These are phyloP conservation scores for Lasioglossum morio DNA, from an alignment of 2,888 invertebrate species.

Conservation along the genomic window DNA sequence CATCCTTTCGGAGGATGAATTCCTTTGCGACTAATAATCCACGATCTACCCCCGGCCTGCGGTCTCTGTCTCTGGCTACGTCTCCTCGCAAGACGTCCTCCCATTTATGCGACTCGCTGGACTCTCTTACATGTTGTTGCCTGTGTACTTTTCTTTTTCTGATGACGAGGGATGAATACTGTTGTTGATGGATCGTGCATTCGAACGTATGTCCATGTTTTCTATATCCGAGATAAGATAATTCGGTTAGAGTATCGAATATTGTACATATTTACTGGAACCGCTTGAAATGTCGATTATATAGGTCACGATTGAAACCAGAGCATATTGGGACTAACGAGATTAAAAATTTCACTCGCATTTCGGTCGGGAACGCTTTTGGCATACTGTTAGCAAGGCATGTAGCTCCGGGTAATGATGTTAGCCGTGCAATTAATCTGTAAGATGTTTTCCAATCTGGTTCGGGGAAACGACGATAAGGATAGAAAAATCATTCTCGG, in stretches of 20 bases:
- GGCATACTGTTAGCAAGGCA: neutral
- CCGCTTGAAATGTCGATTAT: neutral
- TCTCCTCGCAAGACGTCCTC: neutral
- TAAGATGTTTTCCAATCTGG: neutral
- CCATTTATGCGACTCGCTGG: neutral
- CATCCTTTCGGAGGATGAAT: conserved; percentile 23
- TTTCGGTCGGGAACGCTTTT: neutral
- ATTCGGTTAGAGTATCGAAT: neutral
- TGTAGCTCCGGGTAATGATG: neutral
- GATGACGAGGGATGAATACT: neutral
- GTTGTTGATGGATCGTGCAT: neutral
- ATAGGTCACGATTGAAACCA: neutral
- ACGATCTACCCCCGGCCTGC: neutral
- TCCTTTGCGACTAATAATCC: conserved; percentile 22
- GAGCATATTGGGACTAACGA: neutral
- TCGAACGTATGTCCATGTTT: neutral
- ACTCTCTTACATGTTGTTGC: neutral
- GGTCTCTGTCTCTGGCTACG: neutral
- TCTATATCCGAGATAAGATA: neutral
- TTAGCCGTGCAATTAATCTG: conserved; percentile 1
- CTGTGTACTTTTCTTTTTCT: neutral
- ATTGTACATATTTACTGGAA: neutral
- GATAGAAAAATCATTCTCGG: neutral
- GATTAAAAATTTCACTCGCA: neutral
- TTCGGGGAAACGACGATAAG: neutral